Evolutionary conservation across 2,113 vertebrate species (phyloP).

Genomic region (Genyomyrus donnyi): DNA sequence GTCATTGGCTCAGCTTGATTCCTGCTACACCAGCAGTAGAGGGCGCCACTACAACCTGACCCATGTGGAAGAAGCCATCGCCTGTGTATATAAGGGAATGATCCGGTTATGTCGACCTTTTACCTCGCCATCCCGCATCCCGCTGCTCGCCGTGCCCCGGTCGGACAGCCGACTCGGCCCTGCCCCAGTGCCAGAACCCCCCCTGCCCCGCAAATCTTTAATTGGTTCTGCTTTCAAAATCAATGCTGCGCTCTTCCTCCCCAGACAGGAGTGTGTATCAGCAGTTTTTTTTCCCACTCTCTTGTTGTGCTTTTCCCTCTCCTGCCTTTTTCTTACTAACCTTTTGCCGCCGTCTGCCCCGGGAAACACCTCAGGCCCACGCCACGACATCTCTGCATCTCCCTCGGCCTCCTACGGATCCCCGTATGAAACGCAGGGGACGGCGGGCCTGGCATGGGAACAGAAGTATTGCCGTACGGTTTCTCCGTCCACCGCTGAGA

Average conservation of each 20-base stretch:
- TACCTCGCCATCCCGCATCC: background rate
- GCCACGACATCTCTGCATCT: conserved; percentile 13
- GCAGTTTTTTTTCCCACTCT: conserved; percentile 44
- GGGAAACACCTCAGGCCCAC: conserved; percentile 42
- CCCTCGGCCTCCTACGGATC: conserved; percentile 3
- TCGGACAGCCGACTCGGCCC: conserved; percentile 36
- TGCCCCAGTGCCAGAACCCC: conserved; percentile 47
- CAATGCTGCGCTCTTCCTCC: conserved; percentile 61
- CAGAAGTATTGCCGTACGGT: background rate
- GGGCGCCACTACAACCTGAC: background rate
- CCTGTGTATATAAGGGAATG: background rate
- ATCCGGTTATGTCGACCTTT: background rate
- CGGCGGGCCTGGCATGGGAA: background rate
- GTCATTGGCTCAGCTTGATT: background rate
- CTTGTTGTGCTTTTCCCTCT: conserved; percentile 33
- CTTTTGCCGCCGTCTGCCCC: conserved; percentile 40
- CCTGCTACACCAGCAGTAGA: background rate
- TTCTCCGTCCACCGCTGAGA: background rate
- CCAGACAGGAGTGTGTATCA: conserved; percentile 54
- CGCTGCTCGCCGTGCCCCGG: conserved; percentile 35
- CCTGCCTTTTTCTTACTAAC: conserved; percentile 39
- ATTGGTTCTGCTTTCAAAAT: conserved; percentile 64
- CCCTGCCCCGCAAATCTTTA: conserved; percentile 60
- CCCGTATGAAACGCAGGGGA: background rate
- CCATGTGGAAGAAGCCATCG: background rate